These are phyloP conservation scores for Hypomecis atomaria DNA, from an alignment of 2,888 invertebrate species.

Conservation along the genomic window DNA sequence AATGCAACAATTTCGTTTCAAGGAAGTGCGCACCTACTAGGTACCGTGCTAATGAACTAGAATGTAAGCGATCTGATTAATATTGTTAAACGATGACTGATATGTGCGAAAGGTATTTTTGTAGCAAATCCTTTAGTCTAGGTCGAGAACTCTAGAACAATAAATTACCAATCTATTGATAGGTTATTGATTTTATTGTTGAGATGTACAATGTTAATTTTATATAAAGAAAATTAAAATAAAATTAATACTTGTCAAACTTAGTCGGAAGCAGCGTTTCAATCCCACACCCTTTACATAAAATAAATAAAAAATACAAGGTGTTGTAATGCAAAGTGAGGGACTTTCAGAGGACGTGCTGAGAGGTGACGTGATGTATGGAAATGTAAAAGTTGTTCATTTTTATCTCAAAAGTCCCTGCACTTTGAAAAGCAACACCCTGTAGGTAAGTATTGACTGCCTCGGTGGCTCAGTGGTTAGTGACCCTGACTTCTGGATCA, in stretches of 20 bases:
- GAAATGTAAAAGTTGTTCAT: no score
- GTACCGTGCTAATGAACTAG: neutral
- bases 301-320: slow-evolving; percentile 10
- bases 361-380: no score
- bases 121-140: slow-evolving; percentile 43
- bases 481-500: no score
- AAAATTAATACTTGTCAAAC: neutral
- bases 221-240: slow-evolving; percentile 24
- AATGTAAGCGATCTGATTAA: neutral
- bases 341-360: no score
- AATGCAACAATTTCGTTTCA: no score
- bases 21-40: neutral
- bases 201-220: slow-evolving; percentile 24
- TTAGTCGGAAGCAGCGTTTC: neutral
- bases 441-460: no score
- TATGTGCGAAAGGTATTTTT: slow-evolving; percentile 76
- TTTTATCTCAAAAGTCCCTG: no score
- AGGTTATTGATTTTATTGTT: slow-evolving; percentile 25
- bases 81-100: slow-evolving; percentile 59
- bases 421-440: no score
- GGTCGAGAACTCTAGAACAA: slow-evolving; percentile 10
- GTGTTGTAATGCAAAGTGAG: no score
- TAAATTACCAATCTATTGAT: slow-evolving; percentile 21
- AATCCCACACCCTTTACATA: neutral
- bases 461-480: no score